Evolutionary conservation across 2,797 vertebrate species (phyloP).

Genomic region (Sebastes flavidus): DNA sequence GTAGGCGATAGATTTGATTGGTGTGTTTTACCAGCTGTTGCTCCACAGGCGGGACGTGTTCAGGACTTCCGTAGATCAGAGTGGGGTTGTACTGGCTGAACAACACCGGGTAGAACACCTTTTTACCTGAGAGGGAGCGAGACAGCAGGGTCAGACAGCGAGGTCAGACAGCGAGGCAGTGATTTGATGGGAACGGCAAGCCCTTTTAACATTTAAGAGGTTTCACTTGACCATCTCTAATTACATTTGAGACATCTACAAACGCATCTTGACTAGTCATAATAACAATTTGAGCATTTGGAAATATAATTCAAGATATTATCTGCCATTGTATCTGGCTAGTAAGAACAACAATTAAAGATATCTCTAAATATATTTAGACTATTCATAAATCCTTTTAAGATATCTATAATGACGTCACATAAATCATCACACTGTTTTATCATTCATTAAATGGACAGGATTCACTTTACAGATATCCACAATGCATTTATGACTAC

Average conservation of each 20-base stretch:
- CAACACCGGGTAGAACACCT: slow-evolving; percentile 97
- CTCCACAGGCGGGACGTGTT: slow-evolving; percentile 90
- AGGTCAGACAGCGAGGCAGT: too few species aligned
- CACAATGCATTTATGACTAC: not conserved
- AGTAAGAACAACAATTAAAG: not conserved
- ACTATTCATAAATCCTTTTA: not conserved
- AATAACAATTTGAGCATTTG: not conserved
- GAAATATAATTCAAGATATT: not conserved
- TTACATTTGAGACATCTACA: not conserved
- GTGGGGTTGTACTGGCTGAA: slow-evolving; percentile 98
- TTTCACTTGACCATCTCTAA: not conserved
- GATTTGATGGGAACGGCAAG: not conserved
- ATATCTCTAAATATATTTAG: not conserved
- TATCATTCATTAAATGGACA: not conserved
- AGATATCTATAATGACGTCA: not conserved
- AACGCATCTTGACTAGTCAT: not conserved
- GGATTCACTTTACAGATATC: not conserved
- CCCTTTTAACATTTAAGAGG: not conserved
- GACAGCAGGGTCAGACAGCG: not conserved
- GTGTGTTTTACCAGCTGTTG: slow-evolving; percentile 90
- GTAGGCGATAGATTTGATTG: slow-evolving; percentile 6
- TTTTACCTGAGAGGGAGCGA: slow-evolving; percentile 86
- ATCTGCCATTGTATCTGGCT: not conserved
- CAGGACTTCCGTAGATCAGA: slow-evolving; percentile 91
- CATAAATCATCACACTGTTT: not conserved